phyloP scores from a whole-genome alignment of 1,140 invertebrate genomes.

The Drosophila lini region DNA sequence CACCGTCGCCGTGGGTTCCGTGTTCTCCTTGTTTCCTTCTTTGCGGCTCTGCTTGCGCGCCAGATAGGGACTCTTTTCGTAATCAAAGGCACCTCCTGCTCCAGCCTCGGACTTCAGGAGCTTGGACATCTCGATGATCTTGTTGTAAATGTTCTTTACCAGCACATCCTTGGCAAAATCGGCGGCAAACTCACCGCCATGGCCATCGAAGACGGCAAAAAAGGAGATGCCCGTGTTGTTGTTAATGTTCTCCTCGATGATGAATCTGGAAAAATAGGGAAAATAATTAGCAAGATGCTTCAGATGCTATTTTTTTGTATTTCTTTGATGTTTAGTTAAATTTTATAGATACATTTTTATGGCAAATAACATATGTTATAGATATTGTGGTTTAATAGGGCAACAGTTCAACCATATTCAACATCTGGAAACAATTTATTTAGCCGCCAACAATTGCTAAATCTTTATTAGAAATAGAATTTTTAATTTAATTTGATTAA shows the following conservation, averaged over 20 bases:
- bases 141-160: conserved; percentile 90
- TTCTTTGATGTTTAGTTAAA: neutral
- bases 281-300: neutral
- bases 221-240: conserved; percentile 90
- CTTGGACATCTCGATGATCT: conserved; percentile 89
- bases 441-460: neutral
- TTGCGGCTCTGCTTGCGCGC: conserved; percentile 72
- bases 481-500: neutral
- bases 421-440: conserved; percentile 14
- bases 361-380: conserved; percentile 2
- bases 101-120: conserved; percentile 84
- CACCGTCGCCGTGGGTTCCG: conserved; percentile 36
- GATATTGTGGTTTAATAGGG: neutral
- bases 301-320: neutral
- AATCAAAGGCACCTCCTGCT: conserved; percentile 30
- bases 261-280: conserved; percentile 85
- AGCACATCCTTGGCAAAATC: conserved; percentile 94
- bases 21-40: conserved; percentile 77
- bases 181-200: conserved; percentile 97
- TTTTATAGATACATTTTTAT: neutral
- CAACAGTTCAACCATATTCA: neutral
- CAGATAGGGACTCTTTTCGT: conserved; percentile 75
- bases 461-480: neutral
- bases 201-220: conserved; percentile 97
- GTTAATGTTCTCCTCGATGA: conserved; percentile 91